Evolutionary conservation across 2,888 invertebrate genomes (phyloP).

Genomic region (Polymixis flavicincta): DNA sequence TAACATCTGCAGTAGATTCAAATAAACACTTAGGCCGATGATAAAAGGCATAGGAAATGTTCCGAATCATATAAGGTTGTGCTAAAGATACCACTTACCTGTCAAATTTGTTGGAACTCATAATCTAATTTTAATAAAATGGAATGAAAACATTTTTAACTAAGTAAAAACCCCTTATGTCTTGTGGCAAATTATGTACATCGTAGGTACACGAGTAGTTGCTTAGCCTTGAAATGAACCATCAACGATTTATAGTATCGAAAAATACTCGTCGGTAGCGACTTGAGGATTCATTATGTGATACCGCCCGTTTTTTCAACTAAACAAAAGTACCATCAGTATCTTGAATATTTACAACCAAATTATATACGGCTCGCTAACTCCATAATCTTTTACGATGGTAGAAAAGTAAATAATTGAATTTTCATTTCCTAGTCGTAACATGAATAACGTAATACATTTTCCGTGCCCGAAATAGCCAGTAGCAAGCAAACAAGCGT

Average conservation of each 20-base stretch:
- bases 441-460: slow-evolving; percentile 34
- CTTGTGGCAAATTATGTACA: slow-evolving; percentile 20
- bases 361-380: slow-evolving; percentile 12
- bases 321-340: neutral
- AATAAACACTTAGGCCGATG: neutral
- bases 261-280: slow-evolving; percentile 9
- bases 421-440: slow-evolving; percentile 29
- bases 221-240: slow-evolving; percentile 28
- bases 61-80: neutral
- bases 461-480: slow-evolving; percentile 40
- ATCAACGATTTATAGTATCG: slow-evolving; percentile 4
- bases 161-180: neutral
- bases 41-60: neutral
- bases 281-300: neutral
- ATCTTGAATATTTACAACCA: slow-evolving; percentile 27
- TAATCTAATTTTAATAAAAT: neutral
- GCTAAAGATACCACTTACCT: neutral
- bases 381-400: slow-evolving; percentile 1
- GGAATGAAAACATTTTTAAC: neutral
- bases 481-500: slow-evolving; percentile 25
- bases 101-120: neutral
- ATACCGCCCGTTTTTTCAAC: neutral
- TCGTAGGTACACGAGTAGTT: slow-evolving; percentile 9
- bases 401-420: slow-evolving; percentile 23
- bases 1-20: no score